Evolutionary conservation across 2,888 invertebrate genomes (phyloP), one percentile per base, ranked within the genome.

Genomic region (Hanleya hanleyi): DNA sequence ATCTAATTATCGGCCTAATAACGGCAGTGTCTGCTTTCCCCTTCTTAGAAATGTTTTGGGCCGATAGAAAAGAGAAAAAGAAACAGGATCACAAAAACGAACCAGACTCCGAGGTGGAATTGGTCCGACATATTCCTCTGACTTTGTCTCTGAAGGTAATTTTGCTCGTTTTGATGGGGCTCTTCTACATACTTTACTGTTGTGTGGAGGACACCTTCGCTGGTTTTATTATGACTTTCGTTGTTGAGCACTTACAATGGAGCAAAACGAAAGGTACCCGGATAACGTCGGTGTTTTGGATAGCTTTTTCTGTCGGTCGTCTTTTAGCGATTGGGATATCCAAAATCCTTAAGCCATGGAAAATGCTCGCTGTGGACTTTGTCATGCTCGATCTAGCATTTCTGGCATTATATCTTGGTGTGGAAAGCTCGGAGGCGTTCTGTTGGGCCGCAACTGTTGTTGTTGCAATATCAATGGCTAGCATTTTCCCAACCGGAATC

Each of bases 401-500:
- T 57, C 77, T 81, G 9, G 74, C 85, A 36, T 77, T 86, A 18
- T 69, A 80, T n/a, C 71, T 84, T 22, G 74, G 78, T 41, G 84
- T 82, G 0, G 73, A 79, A 2, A 68, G 49, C n/a, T 38, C 73
- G 7, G 84, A 84, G 67, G 76, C 77, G 15, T 76, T 84, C 22
- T 61, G 90, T 36, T 91, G 90, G 90, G 67, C 88, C 3, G 88
- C 88, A 57, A 82, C 88, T 7, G 85, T 84, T 1, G 47, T 88
- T 5, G 77, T 89, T 2, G 91, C 91, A 1, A 77, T 89, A 29
- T 90, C 91, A 1, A 83, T 91, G 79, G 90, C 91, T 0, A 88
- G 91, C 1, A 87, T 91, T n/a, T 91, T 91, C 73, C 91, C 91
- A 6, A 86, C 90, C 0, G 87, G 88, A n/a, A 85, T 91, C 47